phyloP scores from a whole-genome alignment of 1,140 invertebrate genomes.

The Pissodes strobi region DNA sequence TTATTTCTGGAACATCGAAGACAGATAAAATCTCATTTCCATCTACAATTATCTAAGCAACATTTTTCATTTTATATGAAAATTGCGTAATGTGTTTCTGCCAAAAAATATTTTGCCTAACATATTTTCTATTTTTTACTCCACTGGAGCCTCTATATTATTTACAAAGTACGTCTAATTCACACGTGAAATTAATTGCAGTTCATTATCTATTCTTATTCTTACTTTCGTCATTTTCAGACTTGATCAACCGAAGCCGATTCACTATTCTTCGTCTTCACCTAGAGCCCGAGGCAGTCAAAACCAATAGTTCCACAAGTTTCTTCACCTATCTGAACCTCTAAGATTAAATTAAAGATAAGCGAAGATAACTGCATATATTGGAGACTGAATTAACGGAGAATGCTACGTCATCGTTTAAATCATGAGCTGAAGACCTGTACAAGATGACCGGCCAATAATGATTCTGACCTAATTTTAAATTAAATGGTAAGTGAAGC shows the following conservation, averaged over 20 bases:
- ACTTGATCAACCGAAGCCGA: not conserved
- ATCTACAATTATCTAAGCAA: no score
- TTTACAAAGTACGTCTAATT: no score
- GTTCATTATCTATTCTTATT: constrained; percentile 5
- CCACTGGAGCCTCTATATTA: no score
- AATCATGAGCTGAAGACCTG: not conserved
- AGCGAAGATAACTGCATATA: not conserved
- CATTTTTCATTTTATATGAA: no score
- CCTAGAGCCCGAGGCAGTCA: not conserved
- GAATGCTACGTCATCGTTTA: not conserved
- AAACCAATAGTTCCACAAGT: constrained; percentile 2
- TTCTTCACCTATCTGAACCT: constrained; percentile 1
- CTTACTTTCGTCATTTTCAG: constrained; percentile 1
- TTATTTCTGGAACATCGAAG: no score
- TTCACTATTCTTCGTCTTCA: constrained; percentile 10
- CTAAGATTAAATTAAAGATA: constrained; percentile 5
- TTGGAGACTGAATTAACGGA: no score
- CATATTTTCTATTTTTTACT: no score
- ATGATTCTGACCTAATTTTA: constrained; percentile 9
- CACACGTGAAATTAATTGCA: no score
- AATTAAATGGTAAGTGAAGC: constrained; percentile 4
- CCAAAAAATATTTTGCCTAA: no score
- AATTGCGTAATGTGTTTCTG: no score
- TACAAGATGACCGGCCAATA: constrained; percentile 1
- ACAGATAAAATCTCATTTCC: no score